Evolutionary conservation across 2,797 vertebrate genomes (phyloP).

Genomic region (Thamnophis elegans): DNA sequence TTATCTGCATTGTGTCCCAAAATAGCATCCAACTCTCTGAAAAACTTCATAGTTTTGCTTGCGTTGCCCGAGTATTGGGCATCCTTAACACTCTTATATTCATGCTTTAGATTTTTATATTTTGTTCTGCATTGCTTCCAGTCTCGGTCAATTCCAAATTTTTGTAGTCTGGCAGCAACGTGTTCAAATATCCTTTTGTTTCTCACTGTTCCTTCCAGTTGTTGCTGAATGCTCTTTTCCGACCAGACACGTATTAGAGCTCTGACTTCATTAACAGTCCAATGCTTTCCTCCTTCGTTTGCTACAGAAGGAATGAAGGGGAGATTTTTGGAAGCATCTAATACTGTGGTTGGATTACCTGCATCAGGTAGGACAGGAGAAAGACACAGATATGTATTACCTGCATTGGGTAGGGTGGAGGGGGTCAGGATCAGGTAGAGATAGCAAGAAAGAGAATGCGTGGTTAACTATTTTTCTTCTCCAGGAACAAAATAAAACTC

Average conservation of each 20-base stretch:
- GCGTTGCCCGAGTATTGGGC: constrained; percentile 74
- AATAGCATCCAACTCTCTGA: constrained; percentile 85
- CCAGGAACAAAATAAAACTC: constrained; percentile 34
- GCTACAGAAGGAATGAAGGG: constrained; percentile 70
- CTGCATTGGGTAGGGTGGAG: constrained; percentile 31
- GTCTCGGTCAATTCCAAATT: constrained; percentile 84
- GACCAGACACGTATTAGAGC: constrained; percentile 85
- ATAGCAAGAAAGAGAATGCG: constrained; percentile 36
- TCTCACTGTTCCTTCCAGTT: constrained; percentile 82
- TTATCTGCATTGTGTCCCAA: constrained; percentile 75
- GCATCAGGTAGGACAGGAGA: constrained; percentile 46
- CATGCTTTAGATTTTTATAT: constrained; percentile 90
- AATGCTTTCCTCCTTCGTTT: constrained; percentile 87
- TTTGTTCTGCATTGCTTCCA: constrained; percentile 93
- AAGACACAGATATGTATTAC: constrained; percentile 56
- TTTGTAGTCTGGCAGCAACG: constrained; percentile 84
- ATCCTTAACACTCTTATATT: constrained; percentile 84
- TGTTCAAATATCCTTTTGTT: constrained; percentile 94
- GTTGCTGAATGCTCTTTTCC: constrained; percentile 78
- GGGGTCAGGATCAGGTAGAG: constrained; percentile 32
- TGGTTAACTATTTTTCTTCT: constrained; percentile 7
- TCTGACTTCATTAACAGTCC: constrained; percentile 86
- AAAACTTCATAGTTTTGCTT: constrained; percentile 87
- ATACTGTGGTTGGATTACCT: constrained; percentile 53
- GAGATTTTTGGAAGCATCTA: constrained; percentile 54